Evolutionary conservation across 2,797 vertebrate species (phyloP).

Genomic region (Gymnocypris eckloni): DNA sequence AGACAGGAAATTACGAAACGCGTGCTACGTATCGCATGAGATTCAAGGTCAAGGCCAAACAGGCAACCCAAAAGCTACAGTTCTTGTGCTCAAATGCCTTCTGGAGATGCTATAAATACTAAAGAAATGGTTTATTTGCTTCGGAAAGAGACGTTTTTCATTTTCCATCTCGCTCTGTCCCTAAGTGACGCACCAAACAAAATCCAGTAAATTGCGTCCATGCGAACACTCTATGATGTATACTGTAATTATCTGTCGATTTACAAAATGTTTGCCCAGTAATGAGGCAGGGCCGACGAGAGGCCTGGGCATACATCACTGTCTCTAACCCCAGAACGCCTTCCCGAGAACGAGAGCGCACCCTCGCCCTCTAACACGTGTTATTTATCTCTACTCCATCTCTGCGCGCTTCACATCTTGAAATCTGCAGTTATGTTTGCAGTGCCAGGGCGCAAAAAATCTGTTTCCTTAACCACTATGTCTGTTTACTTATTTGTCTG

Average conservation of each 20-base stretch:
- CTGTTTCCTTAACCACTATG: conserved; percentile 13
- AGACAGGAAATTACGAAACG: not conserved
- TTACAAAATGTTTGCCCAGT: conserved; percentile 82
- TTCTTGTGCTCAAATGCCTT: not conserved
- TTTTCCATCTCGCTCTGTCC: conserved; percentile 63
- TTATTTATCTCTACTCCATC: conserved; percentile 36
- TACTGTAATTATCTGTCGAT: conserved; percentile 87
- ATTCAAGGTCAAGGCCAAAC: not conserved
- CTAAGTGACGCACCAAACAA: conserved; percentile 69
- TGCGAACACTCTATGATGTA: conserved; percentile 79
- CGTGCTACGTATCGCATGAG: not conserved
- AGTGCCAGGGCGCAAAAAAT: conserved; percentile 6
- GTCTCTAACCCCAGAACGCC: conserved; percentile 66
- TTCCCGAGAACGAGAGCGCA: conserved; percentile 14
- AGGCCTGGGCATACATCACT: conserved; percentile 81
- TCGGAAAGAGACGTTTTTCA: conserved; percentile 44
- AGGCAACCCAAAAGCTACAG: not conserved
- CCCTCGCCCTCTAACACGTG: conserved; percentile 16
- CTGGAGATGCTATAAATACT: conserved; percentile 11
- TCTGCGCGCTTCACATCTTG: not conserved
- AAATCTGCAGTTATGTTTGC: conserved; percentile 25
- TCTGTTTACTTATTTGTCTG: conserved; percentile 59
- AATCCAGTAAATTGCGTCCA: conserved; percentile 70
- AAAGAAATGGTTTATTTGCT: conserved; percentile 48
- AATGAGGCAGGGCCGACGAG: conserved; percentile 81